phyloP scores from a whole-genome alignment of 2,113 vertebrate species.

The Megatriorchis doriae region DNA sequence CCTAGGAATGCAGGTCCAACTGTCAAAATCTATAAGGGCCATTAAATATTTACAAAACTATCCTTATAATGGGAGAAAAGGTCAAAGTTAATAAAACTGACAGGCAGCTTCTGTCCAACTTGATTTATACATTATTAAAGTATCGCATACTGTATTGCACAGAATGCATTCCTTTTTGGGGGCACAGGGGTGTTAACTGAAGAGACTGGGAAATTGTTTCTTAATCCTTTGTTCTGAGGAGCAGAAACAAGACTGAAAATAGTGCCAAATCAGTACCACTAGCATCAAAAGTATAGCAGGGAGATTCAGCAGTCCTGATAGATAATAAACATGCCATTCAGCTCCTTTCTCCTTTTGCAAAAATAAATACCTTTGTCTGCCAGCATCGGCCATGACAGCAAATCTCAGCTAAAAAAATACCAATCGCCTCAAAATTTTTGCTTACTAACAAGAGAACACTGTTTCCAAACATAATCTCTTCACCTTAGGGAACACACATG shows the following conservation, averaged over 20 bases:
- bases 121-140: conserved; percentile 77
- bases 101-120: conserved; percentile 69
- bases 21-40: conserved; percentile 75
- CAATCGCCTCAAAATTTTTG: neutral
- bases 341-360: neutral
- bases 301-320: neutral
- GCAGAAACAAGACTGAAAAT: conserved; percentile 2
- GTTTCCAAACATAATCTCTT: neutral
- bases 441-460: neutral
- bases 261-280: neutral
- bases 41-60: conserved; percentile 80
- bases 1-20: conserved; percentile 61
- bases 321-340: neutral
- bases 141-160: conserved; percentile 34
- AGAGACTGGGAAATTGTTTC: conserved; percentile 38
- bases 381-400: neutral
- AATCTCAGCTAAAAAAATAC: neutral
- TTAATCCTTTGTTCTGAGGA: conserved; percentile 8
- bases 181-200: neutral
- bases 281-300: neutral
- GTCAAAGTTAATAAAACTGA: conserved; percentile 84
- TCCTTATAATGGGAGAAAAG: conserved; percentile 77
- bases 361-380: conserved; percentile 19
- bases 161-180: neutral
- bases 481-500: neutral